Evolutionary conservation across 2,113 vertebrate genomes (phyloP).

Genomic region (human): DNA sequence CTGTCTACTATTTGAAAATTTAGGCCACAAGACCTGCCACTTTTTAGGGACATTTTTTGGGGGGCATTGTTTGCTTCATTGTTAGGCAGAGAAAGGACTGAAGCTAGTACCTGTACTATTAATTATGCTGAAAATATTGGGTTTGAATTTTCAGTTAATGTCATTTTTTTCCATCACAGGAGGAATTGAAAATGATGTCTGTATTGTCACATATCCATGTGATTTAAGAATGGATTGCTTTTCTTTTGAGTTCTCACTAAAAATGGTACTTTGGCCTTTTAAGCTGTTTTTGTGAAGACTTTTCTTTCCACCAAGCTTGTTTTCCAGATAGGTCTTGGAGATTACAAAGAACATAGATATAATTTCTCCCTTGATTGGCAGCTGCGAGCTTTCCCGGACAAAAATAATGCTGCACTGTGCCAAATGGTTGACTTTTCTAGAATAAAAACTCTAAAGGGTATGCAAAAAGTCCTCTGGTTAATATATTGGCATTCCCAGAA

Average conservation of each 20-base stretch:
- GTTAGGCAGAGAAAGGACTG: conserved; percentile 38
- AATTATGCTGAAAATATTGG: conserved; percentile 58
- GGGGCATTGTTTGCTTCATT: conserved; percentile 42
- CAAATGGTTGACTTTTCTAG: conserved; percentile 87
- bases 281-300: conserved; percentile 67
- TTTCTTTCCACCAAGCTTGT: conserved; percentile 69
- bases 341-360: conserved; percentile 77
- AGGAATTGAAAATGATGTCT: conserved; percentile 65
- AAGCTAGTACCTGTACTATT: not conserved
- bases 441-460: conserved; percentile 83
- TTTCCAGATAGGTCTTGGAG: conserved; percentile 78
- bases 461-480: conserved; percentile 85
- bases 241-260: conserved; percentile 73
- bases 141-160: conserved; percentile 71
- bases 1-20: conserved; percentile 41
- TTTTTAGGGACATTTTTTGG: not conserved
- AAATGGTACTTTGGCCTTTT: conserved; percentile 71
- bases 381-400: conserved; percentile 77
- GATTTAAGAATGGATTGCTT: conserved; percentile 59
- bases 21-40: not conserved
- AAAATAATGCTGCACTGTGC: conserved; percentile 79
- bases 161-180: conserved; percentile 57
- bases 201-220: conserved; percentile 31
- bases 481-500: conserved; percentile 89
- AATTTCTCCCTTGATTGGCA: conserved; percentile 80